These are phyloP conservation scores for Dysdera silvatica DNA, from an alignment of 1,140 invertebrate species.

Conservation along the genomic window DNA sequence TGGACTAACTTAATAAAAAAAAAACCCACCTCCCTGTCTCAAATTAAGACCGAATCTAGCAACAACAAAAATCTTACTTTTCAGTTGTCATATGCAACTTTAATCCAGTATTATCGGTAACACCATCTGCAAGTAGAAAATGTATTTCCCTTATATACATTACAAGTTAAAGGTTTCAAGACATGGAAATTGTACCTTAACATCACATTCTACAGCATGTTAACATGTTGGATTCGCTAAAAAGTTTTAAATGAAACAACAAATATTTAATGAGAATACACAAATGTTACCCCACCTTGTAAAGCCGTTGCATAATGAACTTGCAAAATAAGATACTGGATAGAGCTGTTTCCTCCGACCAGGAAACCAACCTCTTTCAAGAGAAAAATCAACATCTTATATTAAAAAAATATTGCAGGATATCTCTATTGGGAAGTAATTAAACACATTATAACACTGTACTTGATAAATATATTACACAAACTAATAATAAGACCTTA, in stretches of 20 bases:
- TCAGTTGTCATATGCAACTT: conserved; percentile 35
- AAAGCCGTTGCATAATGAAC: conserved; percentile 42
- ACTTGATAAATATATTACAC: not conserved
- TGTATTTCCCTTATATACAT: not conserved
- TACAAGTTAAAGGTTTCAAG: not conserved
- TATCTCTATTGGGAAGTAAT: not conserved
- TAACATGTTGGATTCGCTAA: too few relatives aligned
- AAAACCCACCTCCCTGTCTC: too few relatives aligned
- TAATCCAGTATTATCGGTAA: conserved; percentile 40
- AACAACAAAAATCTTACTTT: conserved; percentile 35
- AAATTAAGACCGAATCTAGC: too few relatives aligned
- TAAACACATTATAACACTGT: not conserved
- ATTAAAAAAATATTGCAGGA: not conserved
- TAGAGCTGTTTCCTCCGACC: conserved; percentile 46
- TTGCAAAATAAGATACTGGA: conserved; percentile 50
- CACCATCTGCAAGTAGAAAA: conserved; percentile 29
- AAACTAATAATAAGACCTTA: too few relatives aligned
- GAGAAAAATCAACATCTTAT: conserved; percentile 6
- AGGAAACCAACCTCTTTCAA: conserved; percentile 50
- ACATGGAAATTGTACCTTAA: too few relatives aligned
- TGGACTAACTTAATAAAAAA: too few relatives aligned
- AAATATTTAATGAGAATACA: conserved; percentile 7
- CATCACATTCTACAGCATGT: too few relatives aligned
- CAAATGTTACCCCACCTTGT: conserved; percentile 7
- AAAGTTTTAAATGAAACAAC: too few relatives aligned